Evolutionary conservation across 2,888 invertebrate species (phyloP).

Genomic region (Ferrisia virgata): DNA sequence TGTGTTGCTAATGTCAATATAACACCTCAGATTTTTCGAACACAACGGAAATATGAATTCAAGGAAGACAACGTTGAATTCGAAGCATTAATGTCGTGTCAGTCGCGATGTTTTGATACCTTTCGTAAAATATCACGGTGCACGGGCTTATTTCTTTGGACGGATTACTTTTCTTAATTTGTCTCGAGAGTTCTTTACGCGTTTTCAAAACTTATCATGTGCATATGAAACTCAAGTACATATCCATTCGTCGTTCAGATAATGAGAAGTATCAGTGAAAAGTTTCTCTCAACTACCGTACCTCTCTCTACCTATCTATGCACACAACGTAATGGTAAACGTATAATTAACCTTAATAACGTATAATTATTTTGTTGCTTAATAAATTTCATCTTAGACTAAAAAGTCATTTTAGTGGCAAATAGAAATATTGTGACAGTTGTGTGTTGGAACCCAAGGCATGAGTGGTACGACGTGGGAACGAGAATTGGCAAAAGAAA

Average conservation of each 20-base stretch:
- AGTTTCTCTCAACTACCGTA: not conserved
- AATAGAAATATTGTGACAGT: slow-evolving; percentile 37
- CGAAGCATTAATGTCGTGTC: not conserved
- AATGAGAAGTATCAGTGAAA: not conserved
- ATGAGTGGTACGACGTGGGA: slow-evolving; percentile 41
- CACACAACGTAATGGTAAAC: not conserved
- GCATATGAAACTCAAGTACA: not conserved
- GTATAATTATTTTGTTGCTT: slow-evolving; percentile 11
- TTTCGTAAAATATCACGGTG: not conserved
- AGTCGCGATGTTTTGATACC: not conserved
- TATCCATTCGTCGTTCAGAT: not conserved
- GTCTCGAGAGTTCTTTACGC: not conserved
- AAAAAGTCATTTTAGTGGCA: slow-evolving; percentile 27
- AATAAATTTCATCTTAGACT: slow-evolving; percentile 9
- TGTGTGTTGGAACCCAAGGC: not conserved
- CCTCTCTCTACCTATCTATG: too few species aligned
- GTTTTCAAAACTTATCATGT: not conserved
- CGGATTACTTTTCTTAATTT: not conserved
- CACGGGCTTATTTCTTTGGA: not conserved
- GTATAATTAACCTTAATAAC: slow-evolving; percentile 29
- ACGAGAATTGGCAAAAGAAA: slow-evolving; percentile 42
- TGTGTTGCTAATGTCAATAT: not conserved
- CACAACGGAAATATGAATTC: not conserved
- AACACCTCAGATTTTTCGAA: not conserved
- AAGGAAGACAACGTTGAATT: not conserved